These are phyloP conservation scores for Formica exsecta DNA, from an alignment of 1,140 invertebrate genomes.

Conservation along the genomic window DNA sequence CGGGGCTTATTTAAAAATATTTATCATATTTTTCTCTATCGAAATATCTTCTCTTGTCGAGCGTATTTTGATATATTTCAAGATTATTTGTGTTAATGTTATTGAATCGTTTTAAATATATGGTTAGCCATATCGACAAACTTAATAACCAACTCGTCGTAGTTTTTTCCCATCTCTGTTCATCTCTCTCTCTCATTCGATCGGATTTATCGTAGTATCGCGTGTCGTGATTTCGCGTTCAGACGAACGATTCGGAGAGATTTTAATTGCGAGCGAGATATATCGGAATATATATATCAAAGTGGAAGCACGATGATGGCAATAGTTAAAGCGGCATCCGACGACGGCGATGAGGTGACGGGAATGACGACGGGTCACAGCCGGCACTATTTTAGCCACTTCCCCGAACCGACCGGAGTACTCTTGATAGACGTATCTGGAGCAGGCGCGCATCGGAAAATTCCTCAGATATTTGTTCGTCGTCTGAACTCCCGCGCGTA, in stretches of 20 bases:
- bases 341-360: not conserved
- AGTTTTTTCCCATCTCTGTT: not conserved
- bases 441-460: constrained; percentile 47
- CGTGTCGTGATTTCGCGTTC: constrained; percentile 28
- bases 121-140: constrained; percentile 23
- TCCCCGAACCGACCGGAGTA: not conserved
- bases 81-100: not conserved
- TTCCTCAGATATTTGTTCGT: constrained; percentile 59
- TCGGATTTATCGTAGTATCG: constrained; percentile 32
- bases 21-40: not conserved
- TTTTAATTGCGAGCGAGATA: constrained; percentile 39
- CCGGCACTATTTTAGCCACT: constrained; percentile 33
- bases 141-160: constrained; percentile 9
- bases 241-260: not conserved
- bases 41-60: not conserved
- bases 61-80: not conserved
- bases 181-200: not conserved
- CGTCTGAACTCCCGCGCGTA: constrained; percentile 19
- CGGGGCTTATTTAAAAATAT: not conserved
- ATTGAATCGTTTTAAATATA: not conserved
- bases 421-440: constrained; percentile 50
- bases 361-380: constrained; percentile 8
- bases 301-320: not conserved
- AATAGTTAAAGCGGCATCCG: not conserved
- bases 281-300: not conserved